phyloP scores from a whole-genome alignment of 2,113 vertebrate species.

The Percopsis transmontana region DNA sequence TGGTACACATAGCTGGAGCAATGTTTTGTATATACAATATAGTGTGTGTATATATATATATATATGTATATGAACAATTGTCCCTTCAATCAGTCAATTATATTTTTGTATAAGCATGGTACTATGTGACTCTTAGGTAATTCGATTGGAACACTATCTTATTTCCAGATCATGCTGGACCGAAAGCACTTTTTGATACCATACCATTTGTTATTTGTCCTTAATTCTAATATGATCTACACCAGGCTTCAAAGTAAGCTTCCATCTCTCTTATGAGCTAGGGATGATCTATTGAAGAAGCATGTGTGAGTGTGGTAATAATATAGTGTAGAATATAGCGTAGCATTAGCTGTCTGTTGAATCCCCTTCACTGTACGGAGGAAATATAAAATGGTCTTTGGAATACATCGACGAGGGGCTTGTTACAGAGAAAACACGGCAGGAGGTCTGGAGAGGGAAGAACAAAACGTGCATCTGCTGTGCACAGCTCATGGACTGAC shows the following conservation, averaged over 20 bases:
- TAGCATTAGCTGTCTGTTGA: slow-evolving; percentile 54
- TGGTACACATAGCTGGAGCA: not conserved
- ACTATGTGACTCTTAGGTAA: not conserved
- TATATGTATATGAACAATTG: no score
- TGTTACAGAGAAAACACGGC: slow-evolving; percentile 40
- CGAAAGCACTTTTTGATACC: slow-evolving; percentile 24
- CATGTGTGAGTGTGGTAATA: slow-evolving; percentile 56
- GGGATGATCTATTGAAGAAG: slow-evolving; percentile 59
- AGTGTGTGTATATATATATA: no score
- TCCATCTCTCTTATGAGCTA: slow-evolving; percentile 35
- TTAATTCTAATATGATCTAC: slow-evolving; percentile 52
- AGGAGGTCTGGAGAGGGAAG: slow-evolving; percentile 31
- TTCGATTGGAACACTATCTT: slow-evolving; percentile 14
- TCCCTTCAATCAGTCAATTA: no score
- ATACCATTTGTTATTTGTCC: slow-evolving; percentile 40
- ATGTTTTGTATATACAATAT: no score
- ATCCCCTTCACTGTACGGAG: slow-evolving; percentile 24
- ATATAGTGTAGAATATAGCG: slow-evolving; percentile 35
- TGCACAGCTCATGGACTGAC: not conserved
- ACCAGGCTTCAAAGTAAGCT: slow-evolving; percentile 48
- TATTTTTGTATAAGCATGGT: no score
- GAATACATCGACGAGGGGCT: slow-evolving; percentile 41
- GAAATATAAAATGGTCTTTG: slow-evolving; percentile 49
- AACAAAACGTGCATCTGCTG: slow-evolving; percentile 34
- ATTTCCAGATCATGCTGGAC: slow-evolving; percentile 14